Conservation (phyloP, 1,140 invertebrate genomes). For the Pseudomyrmex dendroicus region DNA sequence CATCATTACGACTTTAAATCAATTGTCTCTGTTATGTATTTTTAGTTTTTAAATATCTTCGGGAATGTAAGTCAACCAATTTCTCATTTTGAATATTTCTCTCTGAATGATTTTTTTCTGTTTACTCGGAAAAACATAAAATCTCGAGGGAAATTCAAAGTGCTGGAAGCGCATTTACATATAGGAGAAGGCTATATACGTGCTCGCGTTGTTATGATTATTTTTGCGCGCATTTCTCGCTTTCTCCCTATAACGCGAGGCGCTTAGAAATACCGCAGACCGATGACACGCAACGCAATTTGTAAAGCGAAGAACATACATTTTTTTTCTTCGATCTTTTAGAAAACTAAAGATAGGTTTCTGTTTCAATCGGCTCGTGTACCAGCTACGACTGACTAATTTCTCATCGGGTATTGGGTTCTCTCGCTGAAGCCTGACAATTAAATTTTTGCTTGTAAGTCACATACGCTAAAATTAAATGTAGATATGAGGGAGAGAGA, state of each 20-base stretch:
- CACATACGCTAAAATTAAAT: too few species aligned
- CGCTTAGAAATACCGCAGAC: constrained; percentile 39
- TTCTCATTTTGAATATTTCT: too few species aligned
- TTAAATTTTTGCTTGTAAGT: neutral
- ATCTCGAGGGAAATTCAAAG: constrained; percentile 49
- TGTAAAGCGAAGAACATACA: neutral
- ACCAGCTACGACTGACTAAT: constrained; percentile 15
- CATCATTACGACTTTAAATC: neutral
- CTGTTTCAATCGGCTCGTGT: neutral
- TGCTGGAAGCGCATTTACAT: constrained; percentile 48
- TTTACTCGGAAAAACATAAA: constrained; percentile 21
- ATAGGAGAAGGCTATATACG: constrained; percentile 33
- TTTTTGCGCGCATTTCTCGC: constrained; percentile 58
- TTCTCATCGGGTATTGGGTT: neutral
- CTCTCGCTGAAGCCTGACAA: neutral
- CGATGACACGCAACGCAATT: constrained; percentile 6
- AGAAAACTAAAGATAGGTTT: neutral
- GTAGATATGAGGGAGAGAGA: too few species aligned
- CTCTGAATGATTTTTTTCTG: neutral
- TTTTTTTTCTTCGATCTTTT: neutral
- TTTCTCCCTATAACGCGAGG: constrained; percentile 56
- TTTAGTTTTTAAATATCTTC: neutral
- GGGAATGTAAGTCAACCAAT: too few species aligned
- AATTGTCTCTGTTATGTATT: neutral
- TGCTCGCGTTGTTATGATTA: constrained; percentile 49